A percentile compares a stretch with the other conserved stretches of the same genome.
Conservation (phyloP, 2,797 vertebrate species). For the Bradypodion ventrale region DNA sequence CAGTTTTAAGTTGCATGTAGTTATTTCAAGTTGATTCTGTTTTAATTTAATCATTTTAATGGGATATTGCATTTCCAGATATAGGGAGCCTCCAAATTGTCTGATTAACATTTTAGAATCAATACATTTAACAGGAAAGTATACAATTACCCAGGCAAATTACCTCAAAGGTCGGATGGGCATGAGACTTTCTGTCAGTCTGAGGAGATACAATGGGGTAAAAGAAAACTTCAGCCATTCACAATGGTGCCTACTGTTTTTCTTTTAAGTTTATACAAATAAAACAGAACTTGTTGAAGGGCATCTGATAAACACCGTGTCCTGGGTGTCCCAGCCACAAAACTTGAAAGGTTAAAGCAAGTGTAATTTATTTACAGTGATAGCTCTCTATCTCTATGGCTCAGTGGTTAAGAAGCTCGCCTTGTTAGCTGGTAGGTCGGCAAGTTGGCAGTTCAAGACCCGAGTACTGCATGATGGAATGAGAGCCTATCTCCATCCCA, state of each 20-base stretch:
- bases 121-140: conserved; percentile 70
- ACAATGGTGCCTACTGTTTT: neutral
- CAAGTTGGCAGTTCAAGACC: too few species aligned
- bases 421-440: too few species aligned
- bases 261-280: neutral
- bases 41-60: conserved; percentile 74
- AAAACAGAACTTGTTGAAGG: neutral
- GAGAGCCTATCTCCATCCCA: too few species aligned
- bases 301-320: neutral
- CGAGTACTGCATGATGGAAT: too few species aligned
- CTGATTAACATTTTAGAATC: conserved; percentile 73
- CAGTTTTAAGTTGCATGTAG: conserved; percentile 68
- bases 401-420: too few species aligned
- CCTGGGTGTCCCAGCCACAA: neutral
- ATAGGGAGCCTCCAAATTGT: conserved; percentile 63
- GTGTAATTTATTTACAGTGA: neutral
- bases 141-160: conserved; percentile 69
- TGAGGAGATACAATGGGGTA: rapidly evolving
- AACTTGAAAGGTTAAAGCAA: neutral
- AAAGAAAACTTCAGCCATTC: neutral
- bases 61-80: conserved; percentile 65
- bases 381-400: neutral
- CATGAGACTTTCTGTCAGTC: neutral
- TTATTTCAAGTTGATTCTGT: conserved; percentile 69
- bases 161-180: conserved; percentile 30